Evolutionary conservation across 2,113 vertebrate species (phyloP).

Genomic region (Pteronura brasiliensis): DNA sequence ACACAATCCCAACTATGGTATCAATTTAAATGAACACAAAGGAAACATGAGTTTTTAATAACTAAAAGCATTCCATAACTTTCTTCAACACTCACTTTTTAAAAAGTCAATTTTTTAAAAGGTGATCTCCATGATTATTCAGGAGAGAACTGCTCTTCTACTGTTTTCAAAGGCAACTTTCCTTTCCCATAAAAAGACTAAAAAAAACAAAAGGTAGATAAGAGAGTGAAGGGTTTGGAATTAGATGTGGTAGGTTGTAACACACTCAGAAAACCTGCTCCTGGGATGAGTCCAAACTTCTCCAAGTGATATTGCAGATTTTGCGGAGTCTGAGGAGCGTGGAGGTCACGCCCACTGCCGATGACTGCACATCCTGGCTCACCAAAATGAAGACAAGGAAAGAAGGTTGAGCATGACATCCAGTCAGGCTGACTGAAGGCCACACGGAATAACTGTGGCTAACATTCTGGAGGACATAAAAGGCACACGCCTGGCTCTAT

Average conservation of each 20-base stretch:
- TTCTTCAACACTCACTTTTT: background rate
- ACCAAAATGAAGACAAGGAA: background rate
- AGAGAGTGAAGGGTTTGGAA: background rate
- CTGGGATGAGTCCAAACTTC: background rate
- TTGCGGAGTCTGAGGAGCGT: background rate
- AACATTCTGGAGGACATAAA: background rate
- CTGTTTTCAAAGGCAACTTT: background rate
- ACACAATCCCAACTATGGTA: background rate
- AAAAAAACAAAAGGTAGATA: background rate
- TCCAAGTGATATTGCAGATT: background rate
- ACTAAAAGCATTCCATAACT: background rate
- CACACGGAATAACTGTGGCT: background rate
- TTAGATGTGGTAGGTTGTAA: background rate
- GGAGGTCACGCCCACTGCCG: background rate
- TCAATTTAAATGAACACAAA: background rate
- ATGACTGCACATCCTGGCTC: accelerated
- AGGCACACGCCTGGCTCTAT: too few relatives aligned
- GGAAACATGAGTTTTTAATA: background rate
- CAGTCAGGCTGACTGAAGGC: background rate
- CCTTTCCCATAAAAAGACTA: background rate
- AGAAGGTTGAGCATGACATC: background rate
- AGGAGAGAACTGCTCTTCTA: background rate
- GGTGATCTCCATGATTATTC: background rate
- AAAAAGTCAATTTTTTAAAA: background rate
- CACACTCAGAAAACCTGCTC: background rate